Base-by-base conservation (phyloP, 2,797 vertebrate genomes). In the Aphelocoma californica region DNA sequence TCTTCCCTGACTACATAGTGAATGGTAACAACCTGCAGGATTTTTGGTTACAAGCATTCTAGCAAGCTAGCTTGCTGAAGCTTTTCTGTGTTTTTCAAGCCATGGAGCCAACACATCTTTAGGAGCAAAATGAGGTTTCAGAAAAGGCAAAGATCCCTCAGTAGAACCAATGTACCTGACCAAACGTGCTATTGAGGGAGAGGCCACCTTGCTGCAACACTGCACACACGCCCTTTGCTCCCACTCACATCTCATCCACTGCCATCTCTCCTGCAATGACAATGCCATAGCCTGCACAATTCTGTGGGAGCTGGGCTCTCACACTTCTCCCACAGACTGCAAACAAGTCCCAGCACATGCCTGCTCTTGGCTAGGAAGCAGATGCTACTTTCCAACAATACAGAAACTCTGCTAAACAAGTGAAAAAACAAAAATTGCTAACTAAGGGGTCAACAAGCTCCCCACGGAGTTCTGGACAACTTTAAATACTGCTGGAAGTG, bases 301-400 rank as follows among this genome's bases (percentile, higher is more conserved):
- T 25, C 18, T 4, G 15, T 9, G n/a, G 15, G n/a, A 85, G 38
- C 48, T 12, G 18, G 16, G 32, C 51, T 69, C 45, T 8, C 25
- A 48, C 13, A 14, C 20, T 24, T 80, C 42, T 80, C 36, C 3
- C 0, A 14, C 14, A 17, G 18, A 18, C 48, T 58, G 28, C 50
- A 50, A 58, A 25, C 9, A 73, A 73, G 24, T 28, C 50, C 38
- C 17, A 78, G 65, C 45, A 60, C 0, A 1, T 0, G 0, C 24
- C 60, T 72, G 24, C 53, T 58, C 24, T 14, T 6, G 20, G 18
- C 56, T 8, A n/a, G 32, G 50, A 50, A 83, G 51, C 34, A 75
- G 28, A 34, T 47, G 19, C 10, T 38, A 9, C 38, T 31, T 65
- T n/a, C 38, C 44, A 72, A 48, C 18, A 32, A 62, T 6, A 57